Percentiles rank a stretch among this genome's conserved stretches.
Evolutionary conservation across 1,140 invertebrate genomes (phyloP).

Genomic region (Lordiphosa collinella): DNA sequence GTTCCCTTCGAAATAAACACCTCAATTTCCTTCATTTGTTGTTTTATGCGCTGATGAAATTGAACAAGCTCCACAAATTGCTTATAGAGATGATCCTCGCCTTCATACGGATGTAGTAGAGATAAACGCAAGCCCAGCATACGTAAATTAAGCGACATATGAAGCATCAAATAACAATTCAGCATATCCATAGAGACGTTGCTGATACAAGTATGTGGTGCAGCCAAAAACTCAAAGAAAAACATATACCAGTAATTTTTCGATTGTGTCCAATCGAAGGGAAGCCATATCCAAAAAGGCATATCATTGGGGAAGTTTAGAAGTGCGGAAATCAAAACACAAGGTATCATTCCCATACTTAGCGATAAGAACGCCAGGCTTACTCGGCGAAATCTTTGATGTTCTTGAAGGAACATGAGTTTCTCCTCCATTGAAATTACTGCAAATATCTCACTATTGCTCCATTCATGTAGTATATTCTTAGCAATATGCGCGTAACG

Average conservation of each 20-base stretch:
- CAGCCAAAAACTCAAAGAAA: constrained; percentile 23
- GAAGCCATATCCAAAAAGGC: constrained; percentile 51
- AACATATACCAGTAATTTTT: constrained; percentile 40
- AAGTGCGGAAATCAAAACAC: constrained; percentile 22
- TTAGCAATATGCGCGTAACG: constrained; percentile 15
- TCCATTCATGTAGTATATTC: constrained; percentile 32
- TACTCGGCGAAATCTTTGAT: constrained; percentile 22
- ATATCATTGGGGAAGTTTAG: constrained; percentile 25
- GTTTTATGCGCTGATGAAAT: constrained; percentile 23
- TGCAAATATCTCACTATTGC: constrained; percentile 1
- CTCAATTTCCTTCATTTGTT: constrained; percentile 21
- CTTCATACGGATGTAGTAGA: not conserved
- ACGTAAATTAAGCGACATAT: constrained; percentile 41
- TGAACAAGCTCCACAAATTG: constrained; percentile 28
- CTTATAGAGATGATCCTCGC: not conserved
- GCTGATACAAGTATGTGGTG: constrained; percentile 26
- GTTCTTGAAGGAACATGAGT: constrained; percentile 30
- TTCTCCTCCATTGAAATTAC: constrained; percentile 20
- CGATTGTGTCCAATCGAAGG: constrained; percentile 45
- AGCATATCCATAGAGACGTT: constrained; percentile 41
- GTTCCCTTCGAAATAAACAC: constrained; percentile 43
- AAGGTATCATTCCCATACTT: constrained; percentile 28
- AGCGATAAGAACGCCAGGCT: constrained; percentile 12
- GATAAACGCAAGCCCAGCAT: constrained; percentile 45
- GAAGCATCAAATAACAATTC: constrained; percentile 55